Evolutionary conservation across 2,797 vertebrate species (phyloP).

Genomic region (Danio jaintianensis): DNA sequence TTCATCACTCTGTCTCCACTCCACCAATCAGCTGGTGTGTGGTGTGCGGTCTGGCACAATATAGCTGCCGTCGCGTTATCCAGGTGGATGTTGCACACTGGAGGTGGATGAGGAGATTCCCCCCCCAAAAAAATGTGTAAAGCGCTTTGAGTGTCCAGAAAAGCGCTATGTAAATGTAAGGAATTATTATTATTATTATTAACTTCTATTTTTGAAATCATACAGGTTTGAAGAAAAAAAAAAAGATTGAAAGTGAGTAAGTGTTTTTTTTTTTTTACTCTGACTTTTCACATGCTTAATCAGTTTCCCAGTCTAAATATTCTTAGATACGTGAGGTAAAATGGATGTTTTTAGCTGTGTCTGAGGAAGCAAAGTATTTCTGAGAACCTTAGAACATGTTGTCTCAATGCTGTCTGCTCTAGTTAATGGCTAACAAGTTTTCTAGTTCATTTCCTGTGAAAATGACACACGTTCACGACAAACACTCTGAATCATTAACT

Average conservation of each 20-base stretch:
- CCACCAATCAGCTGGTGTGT: too few species aligned
- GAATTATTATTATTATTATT: too few species aligned
- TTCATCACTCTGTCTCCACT: too few species aligned
- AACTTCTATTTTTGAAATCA: too few species aligned
- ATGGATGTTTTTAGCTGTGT: background rate
- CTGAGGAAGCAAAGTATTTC: background rate
- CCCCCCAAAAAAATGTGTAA: too few species aligned
- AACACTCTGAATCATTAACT: constrained; percentile 45
- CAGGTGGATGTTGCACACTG: too few species aligned
- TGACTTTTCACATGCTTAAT: background rate
- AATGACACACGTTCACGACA: constrained; percentile 31
- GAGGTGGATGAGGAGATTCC: too few species aligned
- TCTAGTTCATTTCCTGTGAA: constrained; percentile 24
- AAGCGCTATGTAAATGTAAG: too few species aligned
- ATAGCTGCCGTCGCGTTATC: too few species aligned
- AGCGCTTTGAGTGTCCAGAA: too few species aligned
- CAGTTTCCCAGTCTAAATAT: background rate
- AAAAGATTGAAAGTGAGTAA: background rate
- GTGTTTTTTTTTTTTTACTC: background rate
- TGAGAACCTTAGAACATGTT: constrained; percentile 12
- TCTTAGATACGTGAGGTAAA: background rate
- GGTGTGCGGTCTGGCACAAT: too few species aligned
- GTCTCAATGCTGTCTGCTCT: constrained; percentile 7
- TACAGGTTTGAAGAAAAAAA: background rate
- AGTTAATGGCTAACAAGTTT: constrained; percentile 69